phyloP scores from a whole-genome alignment of 1,140 invertebrate genomes.

The Odontomachus brunneus region DNA sequence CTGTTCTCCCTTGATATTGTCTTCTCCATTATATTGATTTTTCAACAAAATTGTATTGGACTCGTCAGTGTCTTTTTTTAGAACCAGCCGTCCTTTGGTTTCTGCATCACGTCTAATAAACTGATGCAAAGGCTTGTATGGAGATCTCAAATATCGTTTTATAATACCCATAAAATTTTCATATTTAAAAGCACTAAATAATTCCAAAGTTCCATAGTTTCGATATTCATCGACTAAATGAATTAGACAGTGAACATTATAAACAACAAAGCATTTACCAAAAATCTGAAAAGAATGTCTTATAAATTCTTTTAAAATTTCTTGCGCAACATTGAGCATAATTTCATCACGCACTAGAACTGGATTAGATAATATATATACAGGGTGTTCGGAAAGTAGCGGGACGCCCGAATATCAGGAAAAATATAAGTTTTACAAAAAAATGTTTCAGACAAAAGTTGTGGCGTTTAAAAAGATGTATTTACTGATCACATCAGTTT shows the following conservation, averaged over 20 bases:
- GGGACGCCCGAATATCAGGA: no score
- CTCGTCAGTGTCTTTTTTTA: not conserved
- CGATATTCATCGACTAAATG: slow-evolving; percentile 14
- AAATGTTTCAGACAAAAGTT: no score
- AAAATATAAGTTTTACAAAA: no score
- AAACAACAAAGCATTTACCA: slow-evolving; percentile 27
- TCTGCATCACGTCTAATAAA: slow-evolving; percentile 18
- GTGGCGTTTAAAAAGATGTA: no score
- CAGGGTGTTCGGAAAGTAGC: no score
- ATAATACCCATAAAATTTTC: no score
- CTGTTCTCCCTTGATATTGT: not conserved
- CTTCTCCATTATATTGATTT: slow-evolving; percentile 3
- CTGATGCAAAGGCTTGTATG: no score
- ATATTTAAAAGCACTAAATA: no score
- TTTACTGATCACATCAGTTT: no score
- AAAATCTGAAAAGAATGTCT: slow-evolving; percentile 14
- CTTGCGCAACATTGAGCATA: slow-evolving; percentile 9
- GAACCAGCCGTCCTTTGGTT: not conserved
- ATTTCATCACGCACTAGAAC: not conserved
- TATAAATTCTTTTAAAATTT: slow-evolving; percentile 20
- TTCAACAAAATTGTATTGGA: slow-evolving; percentile 8
- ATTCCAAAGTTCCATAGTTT: slow-evolving; percentile 1
- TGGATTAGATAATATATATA: slow-evolving; percentile 1
- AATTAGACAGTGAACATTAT: slow-evolving; percentile 5
- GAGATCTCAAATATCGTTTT: no score